These are phyloP conservation scores for Furcifer pardalis DNA, from an alignment of 2,797 vertebrate species.

Conservation along the genomic window DNA sequence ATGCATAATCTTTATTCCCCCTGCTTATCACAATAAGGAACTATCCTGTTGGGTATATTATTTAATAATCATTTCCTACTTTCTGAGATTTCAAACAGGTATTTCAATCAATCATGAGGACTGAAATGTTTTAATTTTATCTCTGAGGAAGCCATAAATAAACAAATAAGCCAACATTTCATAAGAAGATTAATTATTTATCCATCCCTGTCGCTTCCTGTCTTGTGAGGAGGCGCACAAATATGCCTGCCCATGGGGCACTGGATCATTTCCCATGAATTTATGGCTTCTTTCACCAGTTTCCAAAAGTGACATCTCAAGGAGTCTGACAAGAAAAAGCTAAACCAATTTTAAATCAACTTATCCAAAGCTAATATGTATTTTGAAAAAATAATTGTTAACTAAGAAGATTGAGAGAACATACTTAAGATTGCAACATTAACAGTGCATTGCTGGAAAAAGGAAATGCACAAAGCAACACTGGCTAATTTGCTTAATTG, in stretches of 20 bases:
- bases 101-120: neutral
- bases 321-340: neutral
- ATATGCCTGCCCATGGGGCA: neutral
- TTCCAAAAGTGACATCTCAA: neutral
- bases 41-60: neutral
- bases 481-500: neutral
- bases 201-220: neutral
- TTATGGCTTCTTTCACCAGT: neutral
- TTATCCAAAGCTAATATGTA: neutral
- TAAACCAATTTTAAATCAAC: neutral
- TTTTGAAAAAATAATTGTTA: neutral
- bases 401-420: neutral
- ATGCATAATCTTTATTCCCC: neutral
- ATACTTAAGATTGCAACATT: neutral
- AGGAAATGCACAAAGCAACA: neutral
- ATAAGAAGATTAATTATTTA: neutral
- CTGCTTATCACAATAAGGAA: neutral
- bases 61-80: neutral
- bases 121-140: neutral
- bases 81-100: neutral
- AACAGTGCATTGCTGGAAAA: neutral
- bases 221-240: neutral
- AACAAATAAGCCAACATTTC: too few relatives aligned
- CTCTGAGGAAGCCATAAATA: neutral
- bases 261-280: neutral